These are phyloP conservation scores for Cosmopolites sordidus DNA, from an alignment of 2,888 invertebrate genomes.

Conservation along the genomic window DNA sequence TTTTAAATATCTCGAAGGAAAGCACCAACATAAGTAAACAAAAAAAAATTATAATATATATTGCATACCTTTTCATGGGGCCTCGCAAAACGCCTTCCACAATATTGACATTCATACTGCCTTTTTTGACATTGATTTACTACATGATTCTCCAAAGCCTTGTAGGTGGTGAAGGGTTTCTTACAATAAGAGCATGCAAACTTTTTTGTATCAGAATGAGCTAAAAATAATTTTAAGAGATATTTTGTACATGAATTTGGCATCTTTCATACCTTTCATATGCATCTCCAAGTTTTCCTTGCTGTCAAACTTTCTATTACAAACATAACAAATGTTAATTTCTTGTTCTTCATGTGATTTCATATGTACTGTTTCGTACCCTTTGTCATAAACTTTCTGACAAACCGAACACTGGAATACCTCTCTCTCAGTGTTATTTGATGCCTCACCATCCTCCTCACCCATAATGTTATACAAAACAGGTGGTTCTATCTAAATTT, in stretches of 20 bases:
- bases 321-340: slow-evolving; percentile 60
- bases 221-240: slow-evolving; percentile 34
- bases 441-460: slow-evolving; percentile 34
- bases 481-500: slow-evolving; percentile 48
- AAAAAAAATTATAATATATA: not conserved
- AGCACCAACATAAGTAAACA: too few species aligned
- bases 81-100: slow-evolving; percentile 65
- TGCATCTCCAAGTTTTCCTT: slow-evolving; percentile 67
- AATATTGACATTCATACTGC: slow-evolving; percentile 68
- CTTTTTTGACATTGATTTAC: slow-evolving; percentile 43
- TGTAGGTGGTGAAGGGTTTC: slow-evolving; percentile 41
- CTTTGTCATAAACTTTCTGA: slow-evolving; percentile 50
- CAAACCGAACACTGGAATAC: slow-evolving; percentile 51
- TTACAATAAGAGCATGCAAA: slow-evolving; percentile 46
- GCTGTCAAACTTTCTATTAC: slow-evolving; percentile 68
- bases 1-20: too few species aligned
- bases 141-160: slow-evolving; percentile 42
- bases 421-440: slow-evolving; percentile 31
- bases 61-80: slow-evolving; percentile 71
- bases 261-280: slow-evolving; percentile 47
- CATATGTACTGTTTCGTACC: slow-evolving; percentile 60
- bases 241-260: too few species aligned
- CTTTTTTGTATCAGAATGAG: slow-evolving; percentile 58
- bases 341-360: slow-evolving; percentile 60
- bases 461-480: slow-evolving; percentile 44